Evolutionary conservation across 2,797 vertebrate species (phyloP).

Genomic region (Heterohyrax brucei): DNA sequence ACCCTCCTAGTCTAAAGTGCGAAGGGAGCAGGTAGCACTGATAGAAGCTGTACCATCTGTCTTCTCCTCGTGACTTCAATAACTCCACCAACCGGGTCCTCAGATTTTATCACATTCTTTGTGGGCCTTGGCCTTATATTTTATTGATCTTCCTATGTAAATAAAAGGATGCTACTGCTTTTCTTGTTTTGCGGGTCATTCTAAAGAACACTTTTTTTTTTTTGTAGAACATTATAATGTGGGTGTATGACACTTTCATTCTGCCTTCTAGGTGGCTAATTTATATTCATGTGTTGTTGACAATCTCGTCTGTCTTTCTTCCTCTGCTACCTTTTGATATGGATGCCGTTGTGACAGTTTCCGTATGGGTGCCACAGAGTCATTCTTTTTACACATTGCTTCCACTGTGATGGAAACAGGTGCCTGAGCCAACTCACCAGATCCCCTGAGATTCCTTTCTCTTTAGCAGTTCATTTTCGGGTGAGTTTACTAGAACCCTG

Average conservation of each 20-base stretch:
- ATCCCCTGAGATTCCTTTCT: neutral
- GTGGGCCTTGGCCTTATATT: neutral
- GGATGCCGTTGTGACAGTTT: neutral
- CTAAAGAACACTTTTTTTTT: neutral
- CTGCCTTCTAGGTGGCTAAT: neutral
- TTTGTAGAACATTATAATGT: neutral
- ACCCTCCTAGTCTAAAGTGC: neutral
- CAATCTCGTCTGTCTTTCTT: neutral
- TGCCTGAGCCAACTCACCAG: neutral
- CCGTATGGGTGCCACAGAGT: neutral
- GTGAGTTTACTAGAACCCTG: neutral
- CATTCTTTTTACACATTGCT: neutral
- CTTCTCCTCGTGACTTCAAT: neutral
- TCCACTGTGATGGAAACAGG: neutral
- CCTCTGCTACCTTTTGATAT: neutral
- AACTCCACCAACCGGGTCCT: neutral
- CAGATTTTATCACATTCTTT: neutral
- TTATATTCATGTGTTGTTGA: neutral
- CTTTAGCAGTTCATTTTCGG: conserved; percentile 43
- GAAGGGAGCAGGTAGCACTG: neutral
- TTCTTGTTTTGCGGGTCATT: conserved; percentile 47
- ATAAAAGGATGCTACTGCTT: neutral
- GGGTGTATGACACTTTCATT: neutral
- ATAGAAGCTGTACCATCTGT: neutral
- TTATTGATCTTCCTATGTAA: neutral